Conservation (phyloP, 2,797 vertebrate genomes). For the Periophthalmus magnuspinnatus region DNA sequence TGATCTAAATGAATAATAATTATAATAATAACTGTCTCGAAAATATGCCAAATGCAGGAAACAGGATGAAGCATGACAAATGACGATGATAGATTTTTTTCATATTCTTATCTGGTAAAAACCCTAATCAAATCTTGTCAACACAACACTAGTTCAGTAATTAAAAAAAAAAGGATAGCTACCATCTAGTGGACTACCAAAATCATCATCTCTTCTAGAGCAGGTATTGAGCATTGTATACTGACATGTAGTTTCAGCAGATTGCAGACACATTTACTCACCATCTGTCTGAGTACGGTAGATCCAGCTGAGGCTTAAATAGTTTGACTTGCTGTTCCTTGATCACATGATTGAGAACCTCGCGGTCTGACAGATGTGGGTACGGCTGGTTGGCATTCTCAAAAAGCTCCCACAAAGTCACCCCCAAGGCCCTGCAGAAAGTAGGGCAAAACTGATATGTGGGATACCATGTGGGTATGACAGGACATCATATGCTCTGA, state of each 20-base stretch:
- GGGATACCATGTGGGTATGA: constrained; percentile 14
- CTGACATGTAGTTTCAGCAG: background rate
- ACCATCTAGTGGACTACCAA: too few species aligned
- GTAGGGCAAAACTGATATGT: constrained; percentile 3
- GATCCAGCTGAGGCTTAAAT: constrained; percentile 89
- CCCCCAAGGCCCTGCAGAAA: constrained; percentile 87
- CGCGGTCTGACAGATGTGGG: constrained; percentile 86
- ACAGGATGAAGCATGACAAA: too few species aligned
- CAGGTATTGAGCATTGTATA: too few species aligned
- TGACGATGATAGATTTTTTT: too few species aligned
- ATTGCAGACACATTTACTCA: constrained; percentile 55
- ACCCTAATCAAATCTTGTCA: too few species aligned
- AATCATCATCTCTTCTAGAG: background rate
- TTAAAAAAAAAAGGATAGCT: too few species aligned
- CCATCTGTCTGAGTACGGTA: constrained; percentile 97
- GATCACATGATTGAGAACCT: constrained; percentile 93
- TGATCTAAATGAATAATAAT: too few species aligned
- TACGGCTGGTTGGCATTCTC: constrained; percentile 87
- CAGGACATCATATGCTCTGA: background rate
- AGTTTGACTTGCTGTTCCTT: constrained; percentile 92
- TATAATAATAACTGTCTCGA: too few species aligned
- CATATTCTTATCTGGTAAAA: too few species aligned
- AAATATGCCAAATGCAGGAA: too few species aligned
- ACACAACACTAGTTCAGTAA: too few species aligned
- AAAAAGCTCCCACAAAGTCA: constrained; percentile 90